Conservation (phyloP, 92 coral and sea anemone genomes). For the Porites cylindrica region DNA sequence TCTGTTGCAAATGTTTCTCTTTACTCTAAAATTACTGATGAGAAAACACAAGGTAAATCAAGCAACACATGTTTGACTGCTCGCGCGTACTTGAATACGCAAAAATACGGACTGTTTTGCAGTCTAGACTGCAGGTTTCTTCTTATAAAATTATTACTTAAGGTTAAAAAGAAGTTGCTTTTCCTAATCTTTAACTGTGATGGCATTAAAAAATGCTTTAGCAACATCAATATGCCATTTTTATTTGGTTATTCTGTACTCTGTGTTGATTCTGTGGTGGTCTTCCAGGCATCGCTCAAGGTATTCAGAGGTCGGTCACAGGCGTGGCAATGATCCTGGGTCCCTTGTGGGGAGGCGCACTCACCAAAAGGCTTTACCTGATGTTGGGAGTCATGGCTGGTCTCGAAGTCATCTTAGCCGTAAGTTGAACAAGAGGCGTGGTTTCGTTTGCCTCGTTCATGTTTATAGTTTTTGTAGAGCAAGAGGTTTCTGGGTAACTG, state of each 20-base stretch:
- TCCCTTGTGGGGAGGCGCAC: conserved; percentile 97
- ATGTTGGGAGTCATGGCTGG: conserved; percentile 87
- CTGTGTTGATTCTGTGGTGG: conserved; percentile 1
- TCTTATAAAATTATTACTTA: too few relatives aligned
- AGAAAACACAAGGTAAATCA: conserved; percentile 84
- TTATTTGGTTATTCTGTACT: neutral
- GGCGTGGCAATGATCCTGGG: conserved; percentile 95
- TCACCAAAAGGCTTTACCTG: conserved; percentile 70
- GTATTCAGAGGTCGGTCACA: conserved; percentile 86
- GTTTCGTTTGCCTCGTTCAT: neutral
- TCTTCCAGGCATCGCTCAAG: conserved; percentile 85
- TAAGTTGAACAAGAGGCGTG: conserved; percentile 31
- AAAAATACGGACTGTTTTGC: too few relatives aligned
- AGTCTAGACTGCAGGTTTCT: too few relatives aligned
- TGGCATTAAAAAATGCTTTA: too few relatives aligned
- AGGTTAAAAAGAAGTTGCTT: too few relatives aligned
- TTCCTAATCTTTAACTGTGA: too few relatives aligned
- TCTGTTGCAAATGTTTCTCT: conserved; percentile 91
- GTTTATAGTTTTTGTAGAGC: neutral
- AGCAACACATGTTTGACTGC: too few relatives aligned
- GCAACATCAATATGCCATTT: too few relatives aligned
- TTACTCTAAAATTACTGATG: conserved; percentile 91
- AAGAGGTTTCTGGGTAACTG: too few relatives aligned
- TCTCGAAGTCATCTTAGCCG: conserved; percentile 84
- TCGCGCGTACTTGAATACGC: neutral